Evolutionary conservation across 1,140 invertebrate species (phyloP).

Genomic region (Chymomyza costata): DNA sequence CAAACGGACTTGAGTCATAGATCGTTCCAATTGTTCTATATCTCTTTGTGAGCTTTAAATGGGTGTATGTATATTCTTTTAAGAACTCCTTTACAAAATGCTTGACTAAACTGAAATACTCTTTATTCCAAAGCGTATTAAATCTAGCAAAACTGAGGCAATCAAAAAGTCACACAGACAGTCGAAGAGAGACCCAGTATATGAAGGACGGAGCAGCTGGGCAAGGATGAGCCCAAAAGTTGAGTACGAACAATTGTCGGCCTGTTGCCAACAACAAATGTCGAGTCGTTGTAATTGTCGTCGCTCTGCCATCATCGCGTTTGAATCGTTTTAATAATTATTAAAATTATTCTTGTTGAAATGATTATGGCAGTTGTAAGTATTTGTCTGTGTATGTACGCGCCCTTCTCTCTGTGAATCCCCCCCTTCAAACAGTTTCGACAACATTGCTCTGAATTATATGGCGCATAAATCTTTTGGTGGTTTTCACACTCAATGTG

Average conservation of each 20-base stretch:
- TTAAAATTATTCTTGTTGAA: conserved; percentile 74
- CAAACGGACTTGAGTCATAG: too few relatives aligned
- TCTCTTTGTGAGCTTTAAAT: too few relatives aligned
- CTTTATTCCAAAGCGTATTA: neutral
- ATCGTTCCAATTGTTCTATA: too few relatives aligned
- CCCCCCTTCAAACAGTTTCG: neutral
- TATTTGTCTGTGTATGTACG: conserved; percentile 45
- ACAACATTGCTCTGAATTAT: conserved; percentile 37
- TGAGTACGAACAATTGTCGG: conserved; percentile 46
- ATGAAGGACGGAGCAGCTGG: conserved; percentile 19
- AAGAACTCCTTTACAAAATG: too few relatives aligned
- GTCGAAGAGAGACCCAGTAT: conserved; percentile 39
- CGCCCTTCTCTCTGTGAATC: conserved; percentile 1
- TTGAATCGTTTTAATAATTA: conserved; percentile 66
- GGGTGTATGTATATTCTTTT: too few relatives aligned
- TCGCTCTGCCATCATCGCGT: conserved; percentile 44
- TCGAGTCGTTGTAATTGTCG: conserved; percentile 56
- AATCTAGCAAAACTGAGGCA: conserved; percentile 37
- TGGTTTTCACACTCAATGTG: conserved; percentile 33
- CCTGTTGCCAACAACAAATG: conserved; percentile 54
- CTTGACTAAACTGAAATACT: too few relatives aligned
- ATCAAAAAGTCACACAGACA: conserved; percentile 44
- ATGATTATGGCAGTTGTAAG: conserved; percentile 71
- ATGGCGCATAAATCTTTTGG: conserved; percentile 41
- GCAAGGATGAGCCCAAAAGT: conserved; percentile 1